These are phyloP conservation scores for Cydia splendana DNA, from an alignment of 1,140 invertebrate genomes.

Conservation along the genomic window DNA sequence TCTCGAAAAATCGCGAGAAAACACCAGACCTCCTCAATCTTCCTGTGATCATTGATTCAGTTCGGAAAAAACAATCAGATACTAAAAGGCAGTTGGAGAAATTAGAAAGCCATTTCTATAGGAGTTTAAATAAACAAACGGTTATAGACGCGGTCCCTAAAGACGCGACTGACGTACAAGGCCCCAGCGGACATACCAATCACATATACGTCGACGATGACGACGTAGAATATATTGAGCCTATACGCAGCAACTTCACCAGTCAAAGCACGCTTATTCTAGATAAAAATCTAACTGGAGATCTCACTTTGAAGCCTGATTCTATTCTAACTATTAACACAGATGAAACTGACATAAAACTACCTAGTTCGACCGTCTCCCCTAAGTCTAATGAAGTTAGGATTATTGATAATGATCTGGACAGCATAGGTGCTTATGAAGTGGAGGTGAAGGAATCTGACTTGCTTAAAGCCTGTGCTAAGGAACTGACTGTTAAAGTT, in stretches of 20 bases:
- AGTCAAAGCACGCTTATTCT: slow-evolving; percentile 73
- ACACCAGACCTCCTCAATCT: slow-evolving; percentile 75
- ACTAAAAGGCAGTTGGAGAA: slow-evolving; percentile 75
- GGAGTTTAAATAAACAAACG: slow-evolving; percentile 63
- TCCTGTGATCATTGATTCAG: slow-evolving; percentile 72
- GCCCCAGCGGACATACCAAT: slow-evolving; percentile 67
- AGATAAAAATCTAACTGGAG: slow-evolving; percentile 59
- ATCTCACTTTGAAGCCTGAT: slow-evolving; percentile 53
- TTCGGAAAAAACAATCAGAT: slow-evolving; percentile 69
- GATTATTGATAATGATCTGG: slow-evolving; percentile 56
- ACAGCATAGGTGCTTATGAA: slow-evolving; percentile 72
- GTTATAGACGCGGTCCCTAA: slow-evolving; percentile 74
- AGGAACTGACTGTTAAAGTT: slow-evolving; percentile 74
- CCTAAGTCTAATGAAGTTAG: slow-evolving; percentile 61
- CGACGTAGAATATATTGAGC: slow-evolving; percentile 75
- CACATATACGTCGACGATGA: slow-evolving; percentile 67
- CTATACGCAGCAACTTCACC: slow-evolving; percentile 73
- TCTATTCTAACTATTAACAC: slow-evolving; percentile 69
- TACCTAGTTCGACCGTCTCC: slow-evolving; percentile 70
- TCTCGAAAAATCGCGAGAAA: slow-evolving; percentile 53
- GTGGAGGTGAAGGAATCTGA: slow-evolving; percentile 74
- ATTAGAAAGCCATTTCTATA: slow-evolving; percentile 77
- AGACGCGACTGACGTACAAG: slow-evolving; percentile 67
- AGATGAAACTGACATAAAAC: slow-evolving; percentile 69
- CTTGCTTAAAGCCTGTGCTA: slow-evolving; percentile 62